phyloP scores from a whole-genome alignment of 2,888 invertebrate genomes.

The Clusia tigrina region DNA sequence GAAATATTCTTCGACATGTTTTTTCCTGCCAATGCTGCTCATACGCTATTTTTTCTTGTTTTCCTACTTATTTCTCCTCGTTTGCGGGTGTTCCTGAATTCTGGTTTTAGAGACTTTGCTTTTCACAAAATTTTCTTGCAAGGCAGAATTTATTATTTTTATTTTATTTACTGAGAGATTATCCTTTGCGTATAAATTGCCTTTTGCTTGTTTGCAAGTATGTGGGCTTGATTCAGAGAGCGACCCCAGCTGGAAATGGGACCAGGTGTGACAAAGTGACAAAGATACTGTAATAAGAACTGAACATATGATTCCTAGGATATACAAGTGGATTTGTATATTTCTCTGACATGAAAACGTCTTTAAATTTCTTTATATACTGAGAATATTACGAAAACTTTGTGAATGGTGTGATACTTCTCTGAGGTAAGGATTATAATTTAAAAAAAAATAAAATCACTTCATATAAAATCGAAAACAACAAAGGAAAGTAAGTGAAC shows the following conservation, averaged over 20 bases:
- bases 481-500: too few relatives aligned
- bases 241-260: too few relatives aligned
- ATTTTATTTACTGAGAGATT: constrained; percentile 27
- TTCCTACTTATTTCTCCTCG: constrained; percentile 14
- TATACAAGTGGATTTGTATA: too few relatives aligned
- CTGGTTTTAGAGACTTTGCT: not conserved
- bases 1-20: constrained; percentile 9
- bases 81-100: constrained; percentile 14
- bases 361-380: too few relatives aligned
- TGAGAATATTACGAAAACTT: too few relatives aligned
- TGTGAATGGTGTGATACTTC: too few relatives aligned
- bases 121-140: constrained; percentile 6
- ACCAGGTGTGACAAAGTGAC: too few relatives aligned
- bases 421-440: too few relatives aligned
- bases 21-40: not conserved
- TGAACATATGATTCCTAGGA: too few relatives aligned
- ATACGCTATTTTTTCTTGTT: not conserved
- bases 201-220: not conserved
- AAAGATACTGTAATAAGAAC: not conserved
- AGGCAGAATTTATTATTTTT: constrained; percentile 7
- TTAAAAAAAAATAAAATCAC: too few relatives aligned
- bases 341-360: too few relatives aligned
- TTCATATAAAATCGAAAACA: too few relatives aligned
- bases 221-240: not conserved
- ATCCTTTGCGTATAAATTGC: constrained; percentile 21